Evolutionary conservation across 2,797 vertebrate genomes (phyloP).

Genomic region (Passerculus sandwichensis): DNA sequence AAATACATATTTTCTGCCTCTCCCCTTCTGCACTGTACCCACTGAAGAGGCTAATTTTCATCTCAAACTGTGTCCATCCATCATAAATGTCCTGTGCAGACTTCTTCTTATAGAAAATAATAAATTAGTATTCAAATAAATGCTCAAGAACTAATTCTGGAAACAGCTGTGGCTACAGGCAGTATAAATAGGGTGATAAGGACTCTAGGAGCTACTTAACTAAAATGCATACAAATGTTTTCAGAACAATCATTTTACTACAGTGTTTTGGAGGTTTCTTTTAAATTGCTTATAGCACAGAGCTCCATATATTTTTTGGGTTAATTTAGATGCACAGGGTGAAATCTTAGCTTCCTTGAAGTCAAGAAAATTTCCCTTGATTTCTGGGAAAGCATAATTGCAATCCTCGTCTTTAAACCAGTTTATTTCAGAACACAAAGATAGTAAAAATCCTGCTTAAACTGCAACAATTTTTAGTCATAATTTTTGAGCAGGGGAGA

Average conservation of each 20-base stretch:
- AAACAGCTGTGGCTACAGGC: not conserved
- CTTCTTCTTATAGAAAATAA: not conserved
- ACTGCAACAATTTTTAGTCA: not conserved
- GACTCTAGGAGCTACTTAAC: not conserved
- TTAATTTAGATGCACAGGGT: not conserved
- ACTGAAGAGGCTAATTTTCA: slow-evolving; percentile 7
- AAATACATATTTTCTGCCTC: not conserved
- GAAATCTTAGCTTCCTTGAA: not conserved
- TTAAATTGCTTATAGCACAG: not conserved
- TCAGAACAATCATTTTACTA: not conserved
- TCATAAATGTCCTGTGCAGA: not conserved
- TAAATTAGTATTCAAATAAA: slow-evolving; percentile 23
- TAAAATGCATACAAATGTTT: not conserved
- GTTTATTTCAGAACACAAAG: not conserved
- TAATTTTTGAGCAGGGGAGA: not conserved
- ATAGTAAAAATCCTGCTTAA: not conserved
- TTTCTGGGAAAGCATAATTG: not conserved
- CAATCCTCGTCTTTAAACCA: not conserved
- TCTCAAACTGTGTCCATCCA: not conserved
- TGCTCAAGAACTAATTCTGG: not conserved
- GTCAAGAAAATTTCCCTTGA: not conserved
- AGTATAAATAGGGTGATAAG: not conserved
- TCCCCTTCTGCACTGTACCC: not conserved
- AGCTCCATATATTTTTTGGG: not conserved
- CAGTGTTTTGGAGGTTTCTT: not conserved